Conservation (phyloP, 2,888 invertebrate species). For the Salpingus planirostris region DNA sequence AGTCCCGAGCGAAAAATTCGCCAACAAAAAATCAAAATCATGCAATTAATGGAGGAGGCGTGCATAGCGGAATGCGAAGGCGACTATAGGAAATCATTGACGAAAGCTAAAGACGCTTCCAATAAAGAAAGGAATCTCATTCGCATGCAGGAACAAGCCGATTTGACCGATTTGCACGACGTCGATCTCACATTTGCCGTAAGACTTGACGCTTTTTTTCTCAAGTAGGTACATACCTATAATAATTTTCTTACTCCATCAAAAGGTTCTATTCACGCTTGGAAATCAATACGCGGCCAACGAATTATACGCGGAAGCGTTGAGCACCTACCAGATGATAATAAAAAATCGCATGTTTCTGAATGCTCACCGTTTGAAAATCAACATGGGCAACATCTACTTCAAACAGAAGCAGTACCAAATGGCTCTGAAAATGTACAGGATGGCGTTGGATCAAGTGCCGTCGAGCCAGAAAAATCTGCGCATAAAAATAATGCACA, state of each 20-base stretch:
- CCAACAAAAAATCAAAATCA: constrained; percentile 80
- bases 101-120: constrained; percentile 95
- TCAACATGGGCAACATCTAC: constrained; percentile 98
- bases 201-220: constrained; percentile 25
- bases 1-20: constrained; percentile 90
- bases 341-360: constrained; percentile 90
- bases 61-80: constrained; percentile 60
- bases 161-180: constrained; percentile 83
- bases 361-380: constrained; percentile 86
- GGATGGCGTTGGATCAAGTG: constrained; percentile 97
- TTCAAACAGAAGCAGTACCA: constrained; percentile 88
- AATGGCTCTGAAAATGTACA: constrained; percentile 93
- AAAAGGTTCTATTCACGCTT: constrained; percentile 93
- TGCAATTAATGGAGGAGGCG: constrained; percentile 84
- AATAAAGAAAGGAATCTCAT: constrained; percentile 84
- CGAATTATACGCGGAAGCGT: constrained; percentile 91
- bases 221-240: neutral
- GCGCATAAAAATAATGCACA: constrained; percentile 95
- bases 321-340: constrained; percentile 91
- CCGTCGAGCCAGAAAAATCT: constrained; percentile 89
- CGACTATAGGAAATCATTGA: constrained; percentile 60
- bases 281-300: constrained; percentile 91
- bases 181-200: constrained; percentile 93
- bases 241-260: too few relatives aligned
- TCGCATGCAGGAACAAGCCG: constrained; percentile 84